Base-by-base conservation (phyloP, 2,888 invertebrate genomes). In the Orgyia antiqua region DNA sequence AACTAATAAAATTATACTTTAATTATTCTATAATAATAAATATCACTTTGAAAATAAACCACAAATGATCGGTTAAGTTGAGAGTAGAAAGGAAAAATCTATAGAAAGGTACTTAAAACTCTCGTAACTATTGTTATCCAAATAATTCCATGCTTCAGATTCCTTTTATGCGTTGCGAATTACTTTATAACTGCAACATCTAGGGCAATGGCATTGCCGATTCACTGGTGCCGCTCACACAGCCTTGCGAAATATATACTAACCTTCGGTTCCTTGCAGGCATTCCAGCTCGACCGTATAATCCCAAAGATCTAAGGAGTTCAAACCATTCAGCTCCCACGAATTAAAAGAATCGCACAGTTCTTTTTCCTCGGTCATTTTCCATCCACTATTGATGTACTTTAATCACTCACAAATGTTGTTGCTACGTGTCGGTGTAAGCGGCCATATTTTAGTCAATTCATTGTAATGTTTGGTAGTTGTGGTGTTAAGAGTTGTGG, bases 211-310 rank as follows among this genome's bases (percentile, higher is more conserved):
- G 36, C 48, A 24, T 38, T 36, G 25, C 37, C 39, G 38, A 30
- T 41, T 19, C 18, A 6, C 23, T 23, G 31, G 15, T 23, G 56
- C 69, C 73, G 62, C 73, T 74, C 74, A 70, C 68, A 55, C 51
- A 65, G 60, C 60, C 71, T 82, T 79, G 71, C 71, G 65, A 58
- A 57, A 74, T 79, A 71, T 63, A 59, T 56, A 74, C 82, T 74
- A 74, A 93, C 93, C 93, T 92, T 93, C 90, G 45, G 90, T 91
- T 58, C 92, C 93, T 69, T 92, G 89, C 54, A 94, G 86, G 71
- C 93, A 94, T 69, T 94, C 94, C 76, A 94, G 79, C 70, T 94
- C 94, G 55, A 94, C 92, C 27, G 93, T 92, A 69, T 94, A 94
- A 88, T 94, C 94, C 94, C 94, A 94, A 59, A 91, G 90, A 69